Evolutionary conservation across 2,888 invertebrate species (phyloP).

Genomic region (Brenthis daphne): DNA sequence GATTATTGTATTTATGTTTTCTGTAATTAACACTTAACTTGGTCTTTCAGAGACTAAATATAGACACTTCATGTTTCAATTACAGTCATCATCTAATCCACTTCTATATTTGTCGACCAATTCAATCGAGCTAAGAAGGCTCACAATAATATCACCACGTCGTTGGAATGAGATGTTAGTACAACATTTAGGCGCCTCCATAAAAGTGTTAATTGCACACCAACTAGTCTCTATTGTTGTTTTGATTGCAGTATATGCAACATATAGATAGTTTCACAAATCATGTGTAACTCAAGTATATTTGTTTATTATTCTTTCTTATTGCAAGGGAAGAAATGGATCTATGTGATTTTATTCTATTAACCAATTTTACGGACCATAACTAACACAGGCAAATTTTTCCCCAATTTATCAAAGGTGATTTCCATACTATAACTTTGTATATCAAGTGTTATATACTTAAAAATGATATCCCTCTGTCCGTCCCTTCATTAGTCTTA

Average conservation of each 20-base stretch:
- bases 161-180: slow-evolving; percentile 49
- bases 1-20: background rate
- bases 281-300: background rate
- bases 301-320: background rate
- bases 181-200: slow-evolving; percentile 66
- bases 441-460: too few species aligned
- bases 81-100: slow-evolving; percentile 23
- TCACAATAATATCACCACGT: slow-evolving; percentile 38
- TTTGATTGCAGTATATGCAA: slow-evolving; percentile 46
- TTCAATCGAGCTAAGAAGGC: slow-evolving; percentile 16
- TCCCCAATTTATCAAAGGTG: too few species aligned
- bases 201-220: slow-evolving; percentile 71
- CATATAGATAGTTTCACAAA: slow-evolving; percentile 7
- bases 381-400: too few species aligned
- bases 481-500: too few species aligned
- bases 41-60: background rate
- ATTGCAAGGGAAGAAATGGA: too few species aligned
- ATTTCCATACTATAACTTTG: too few species aligned
- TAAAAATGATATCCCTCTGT: too few species aligned
- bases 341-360: too few species aligned
- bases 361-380: too few species aligned
- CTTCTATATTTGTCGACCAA: slow-evolving; percentile 26
- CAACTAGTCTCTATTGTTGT: slow-evolving; percentile 53
- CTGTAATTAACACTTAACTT: background rate
- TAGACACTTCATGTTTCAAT: slow-evolving; percentile 20